These are phyloP conservation scores for Amblyopsis rosae DNA, from an alignment of 2,113 vertebrate species.

Conservation along the genomic window DNA sequence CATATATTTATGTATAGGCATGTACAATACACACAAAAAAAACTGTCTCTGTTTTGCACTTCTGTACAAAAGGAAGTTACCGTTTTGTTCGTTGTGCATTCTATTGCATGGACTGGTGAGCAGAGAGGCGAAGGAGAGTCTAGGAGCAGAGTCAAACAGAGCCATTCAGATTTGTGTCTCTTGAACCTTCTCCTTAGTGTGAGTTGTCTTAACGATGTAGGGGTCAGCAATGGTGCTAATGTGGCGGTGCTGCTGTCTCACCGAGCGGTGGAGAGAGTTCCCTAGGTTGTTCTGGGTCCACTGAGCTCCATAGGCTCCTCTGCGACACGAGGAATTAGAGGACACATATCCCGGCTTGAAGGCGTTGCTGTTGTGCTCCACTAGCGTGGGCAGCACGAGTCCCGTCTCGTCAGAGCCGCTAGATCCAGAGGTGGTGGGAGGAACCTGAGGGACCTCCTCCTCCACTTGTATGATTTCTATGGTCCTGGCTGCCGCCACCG, in stretches of 20 bases:
- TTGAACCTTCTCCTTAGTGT: constrained; percentile 97
- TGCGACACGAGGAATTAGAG: constrained; percentile 79
- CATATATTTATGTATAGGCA: constrained; percentile 85
- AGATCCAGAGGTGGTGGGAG: constrained; percentile 76
- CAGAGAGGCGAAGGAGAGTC: constrained; percentile 61
- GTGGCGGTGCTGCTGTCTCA: constrained; percentile 82
- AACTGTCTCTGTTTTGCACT: constrained; percentile 85
- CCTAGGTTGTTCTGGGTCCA: constrained; percentile 92
- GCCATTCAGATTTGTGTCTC: constrained; percentile 93
- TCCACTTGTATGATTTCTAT: constrained; percentile 95
- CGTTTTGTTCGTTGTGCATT: constrained; percentile 86
- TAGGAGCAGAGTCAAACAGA: constrained; percentile 60
- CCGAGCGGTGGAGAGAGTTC: constrained; percentile 88
- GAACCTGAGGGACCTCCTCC: constrained; percentile 84
- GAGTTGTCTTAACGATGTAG: constrained; percentile 90
- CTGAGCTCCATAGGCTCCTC: constrained; percentile 86
- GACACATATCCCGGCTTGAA: constrained; percentile 90
- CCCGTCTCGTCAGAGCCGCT: constrained; percentile 85
- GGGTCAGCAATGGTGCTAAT: constrained; percentile 87
- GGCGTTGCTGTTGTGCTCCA: constrained; percentile 91
- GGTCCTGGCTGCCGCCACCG: constrained; percentile 88
- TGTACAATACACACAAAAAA: constrained; percentile 83
- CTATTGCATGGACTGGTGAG: constrained; percentile 85
- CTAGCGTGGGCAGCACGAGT: constrained; percentile 84
- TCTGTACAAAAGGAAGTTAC: constrained; percentile 91